Percentiles rank a stretch among this genome's conserved stretches.
Conservation (phyloP, 2,888 invertebrate species). For the Deilephila porcellus region DNA sequence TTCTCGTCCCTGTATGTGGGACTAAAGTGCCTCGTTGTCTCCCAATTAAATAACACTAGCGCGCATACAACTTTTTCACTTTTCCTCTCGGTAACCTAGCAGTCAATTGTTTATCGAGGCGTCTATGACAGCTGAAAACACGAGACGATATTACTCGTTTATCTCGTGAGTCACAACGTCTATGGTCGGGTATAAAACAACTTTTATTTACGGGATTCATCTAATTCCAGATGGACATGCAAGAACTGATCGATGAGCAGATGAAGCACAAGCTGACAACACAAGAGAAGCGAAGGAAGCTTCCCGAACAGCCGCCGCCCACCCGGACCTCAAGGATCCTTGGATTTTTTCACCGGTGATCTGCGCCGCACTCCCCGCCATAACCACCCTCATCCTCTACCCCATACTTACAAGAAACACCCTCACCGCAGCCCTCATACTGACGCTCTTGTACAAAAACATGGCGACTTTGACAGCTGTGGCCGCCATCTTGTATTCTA, state of each 20-base stretch:
- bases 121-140: no score
- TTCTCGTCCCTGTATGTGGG: no score
- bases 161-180: no score
- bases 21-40: no score
- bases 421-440: slow-evolving; percentile 57
- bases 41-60: no score
- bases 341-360: slow-evolving; percentile 84
- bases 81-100: no score
- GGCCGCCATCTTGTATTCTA: slow-evolving; percentile 61
- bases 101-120: no score
- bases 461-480: slow-evolving; percentile 49
- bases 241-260: slow-evolving; percentile 95
- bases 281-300: slow-evolving; percentile 83
- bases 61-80: no score
- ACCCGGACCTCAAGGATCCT: slow-evolving; percentile 72
- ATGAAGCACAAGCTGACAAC: slow-evolving; percentile 93
- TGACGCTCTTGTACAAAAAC: slow-evolving; percentile 59
- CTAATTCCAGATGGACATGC: slow-evolving; percentile 94
- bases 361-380: slow-evolving; percentile 67
- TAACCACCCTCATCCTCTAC: slow-evolving; percentile 62
- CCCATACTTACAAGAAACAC: slow-evolving; percentile 57
- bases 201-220: not conserved
- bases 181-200: no score
- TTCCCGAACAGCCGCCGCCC: slow-evolving; percentile 71
- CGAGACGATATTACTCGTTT: not conserved